These are phyloP conservation scores for Lamellibrachia satsuma DNA, from an alignment of 2,888 invertebrate genomes.

Conservation along the genomic window DNA sequence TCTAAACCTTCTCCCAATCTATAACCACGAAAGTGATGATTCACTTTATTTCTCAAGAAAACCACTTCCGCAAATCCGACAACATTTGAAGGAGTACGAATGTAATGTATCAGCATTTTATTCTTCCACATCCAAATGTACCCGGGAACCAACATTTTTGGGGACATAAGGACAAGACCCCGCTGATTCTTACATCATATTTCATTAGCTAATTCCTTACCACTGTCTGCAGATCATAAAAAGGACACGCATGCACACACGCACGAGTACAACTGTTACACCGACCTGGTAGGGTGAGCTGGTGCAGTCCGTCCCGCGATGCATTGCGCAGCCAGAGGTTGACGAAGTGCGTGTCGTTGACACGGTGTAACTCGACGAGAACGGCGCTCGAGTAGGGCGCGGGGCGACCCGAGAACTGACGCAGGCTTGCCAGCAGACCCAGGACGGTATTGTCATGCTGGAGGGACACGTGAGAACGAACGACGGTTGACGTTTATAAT, in stretches of 20 bases:
- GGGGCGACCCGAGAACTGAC: not conserved
- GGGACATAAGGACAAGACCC: too few relatives aligned
- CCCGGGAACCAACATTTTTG: too few relatives aligned
- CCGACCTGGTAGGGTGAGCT: not conserved
- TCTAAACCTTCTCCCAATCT: too few relatives aligned
- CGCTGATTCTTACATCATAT: too few relatives aligned
- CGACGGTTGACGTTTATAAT: not conserved
- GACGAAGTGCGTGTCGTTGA: not conserved
- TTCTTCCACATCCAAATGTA: too few relatives aligned
- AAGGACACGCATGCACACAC: too few relatives aligned
- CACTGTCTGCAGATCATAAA: not conserved
- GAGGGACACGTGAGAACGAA: not conserved
- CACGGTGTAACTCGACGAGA: not conserved
- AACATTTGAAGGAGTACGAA: not conserved
- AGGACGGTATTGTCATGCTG: not conserved
- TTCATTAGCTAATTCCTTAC: too few relatives aligned
- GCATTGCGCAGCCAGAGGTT: conserved; percentile 13
- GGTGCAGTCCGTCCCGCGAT: conserved; percentile 12
- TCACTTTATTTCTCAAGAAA: too few relatives aligned
- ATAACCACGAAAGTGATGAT: too few relatives aligned
- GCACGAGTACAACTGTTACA: too few relatives aligned
- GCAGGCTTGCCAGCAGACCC: not conserved
- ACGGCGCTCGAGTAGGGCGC: not conserved
- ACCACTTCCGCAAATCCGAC: too few relatives aligned
- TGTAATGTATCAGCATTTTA: not conserved